Base-by-base conservation (phyloP, 92 coral and sea anemone species). In the Porites evermanni region DNA sequence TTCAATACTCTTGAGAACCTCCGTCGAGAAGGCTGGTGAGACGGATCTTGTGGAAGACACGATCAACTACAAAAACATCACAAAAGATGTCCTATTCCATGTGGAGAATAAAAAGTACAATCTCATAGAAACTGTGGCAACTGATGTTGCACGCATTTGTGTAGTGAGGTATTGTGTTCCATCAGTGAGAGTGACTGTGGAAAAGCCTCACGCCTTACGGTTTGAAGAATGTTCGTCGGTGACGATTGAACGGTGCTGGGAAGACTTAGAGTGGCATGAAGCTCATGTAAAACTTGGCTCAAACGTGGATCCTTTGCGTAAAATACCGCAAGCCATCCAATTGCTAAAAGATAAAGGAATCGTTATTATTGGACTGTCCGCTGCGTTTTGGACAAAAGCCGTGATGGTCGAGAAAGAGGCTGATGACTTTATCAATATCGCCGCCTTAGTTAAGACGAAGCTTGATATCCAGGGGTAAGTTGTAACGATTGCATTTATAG, bases 61-160 rank as follows among this genome's bases (percentile, higher is more conserved):
- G 11, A 29, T 93, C 19, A 85, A 93, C 87, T 70, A 80, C 81
- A 91, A 65, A 65, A 77, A 87, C 9, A 64, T 93, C 13, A 52
- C 85, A 23, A 93, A 93, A 81, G 94, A 85, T 24, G 74, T 93
- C 12, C 75, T 93, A 16, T 50, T 69, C 47, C 96, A 87, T 51
- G 94, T 93, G 50, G 92, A 93, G 64, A 88, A 88, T 73, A 93
- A 82, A 78, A 88, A 82, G 86, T 91, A 91, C 82, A 88, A 88
- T 60, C 89, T 91, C 17, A 88, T 93, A 29, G 96, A 93, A 85
- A 74, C 96, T 8, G 90, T 93, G 9, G 96, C 96, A 12, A 83
- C 93, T 13, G 96, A 93, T 52, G 90, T 93, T 11, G 96, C 94
- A 16, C 92, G 96, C 24, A 87, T 93, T 67, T 93, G 94, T 38